These are phyloP conservation scores for Eudiplozoon nipponicum DNA, from an alignment of 2,888 invertebrate species.

Conservation along the genomic window DNA sequence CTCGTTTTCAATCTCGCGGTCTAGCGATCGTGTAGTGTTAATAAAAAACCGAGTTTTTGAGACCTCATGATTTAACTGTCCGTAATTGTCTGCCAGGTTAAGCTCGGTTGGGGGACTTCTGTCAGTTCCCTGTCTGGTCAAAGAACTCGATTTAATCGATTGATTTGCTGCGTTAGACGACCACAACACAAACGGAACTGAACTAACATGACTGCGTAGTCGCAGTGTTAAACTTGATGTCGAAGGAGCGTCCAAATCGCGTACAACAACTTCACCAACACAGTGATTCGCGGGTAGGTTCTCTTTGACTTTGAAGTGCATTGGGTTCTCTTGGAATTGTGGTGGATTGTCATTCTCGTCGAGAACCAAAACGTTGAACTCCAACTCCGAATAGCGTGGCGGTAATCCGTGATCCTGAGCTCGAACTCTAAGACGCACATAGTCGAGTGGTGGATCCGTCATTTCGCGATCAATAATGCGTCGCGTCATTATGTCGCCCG, in stretches of 20 bases:
- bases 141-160: too few species aligned
- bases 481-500: constrained; percentile 9
- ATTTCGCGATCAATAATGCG: constrained; percentile 10
- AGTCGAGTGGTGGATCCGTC: constrained; percentile 3
- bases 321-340: constrained; percentile 5
- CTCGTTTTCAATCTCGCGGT: constrained; percentile 8
- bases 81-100: too few species aligned
- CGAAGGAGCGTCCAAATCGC: constrained; percentile 3
- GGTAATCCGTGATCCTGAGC: constrained; percentile 10
- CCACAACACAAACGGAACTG: background rate
- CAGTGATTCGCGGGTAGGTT: constrained; percentile 6
- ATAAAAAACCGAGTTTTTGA: constrained; percentile 5
- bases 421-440: constrained; percentile 4
- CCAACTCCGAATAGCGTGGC: background rate
- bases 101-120: too few species aligned
- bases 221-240: constrained; percentile 3
- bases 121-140: too few species aligned
- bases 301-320: constrained; percentile 7
- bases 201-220: background rate
- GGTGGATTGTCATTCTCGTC: constrained; percentile 14
- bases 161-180: background rate
- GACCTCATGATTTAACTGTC: too few species aligned
- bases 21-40: constrained; percentile 12
- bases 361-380: constrained; percentile 5
- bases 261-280: constrained; percentile 10